Percentiles rank a stretch among this genome's conserved stretches.
phyloP scores from a whole-genome alignment of 2,113 vertebrate species.

The Arizona elegans region DNA sequence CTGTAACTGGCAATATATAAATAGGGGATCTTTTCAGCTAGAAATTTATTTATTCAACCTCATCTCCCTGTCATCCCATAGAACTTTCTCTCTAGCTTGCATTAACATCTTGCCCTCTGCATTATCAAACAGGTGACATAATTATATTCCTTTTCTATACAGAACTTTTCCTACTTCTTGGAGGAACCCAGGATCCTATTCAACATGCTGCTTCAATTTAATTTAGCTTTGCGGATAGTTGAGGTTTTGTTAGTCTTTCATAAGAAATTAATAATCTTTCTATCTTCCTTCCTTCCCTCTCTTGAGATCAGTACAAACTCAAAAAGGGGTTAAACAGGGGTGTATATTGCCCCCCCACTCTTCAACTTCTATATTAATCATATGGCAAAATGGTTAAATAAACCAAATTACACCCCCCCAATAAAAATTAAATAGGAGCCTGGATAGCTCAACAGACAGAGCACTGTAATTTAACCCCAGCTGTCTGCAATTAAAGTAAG shows the following conservation, averaged over 20 bases:
- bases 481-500: too few relatives aligned
- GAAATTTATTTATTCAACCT: neutral
- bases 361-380: too few relatives aligned
- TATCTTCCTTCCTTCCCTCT: neutral
- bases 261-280: neutral
- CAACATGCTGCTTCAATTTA: neutral
- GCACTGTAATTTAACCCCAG: too few relatives aligned
- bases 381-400: too few relatives aligned
- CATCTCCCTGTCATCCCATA: neutral
- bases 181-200: neutral
- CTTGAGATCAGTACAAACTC: neutral
- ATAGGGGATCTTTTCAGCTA: neutral
- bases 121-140: neutral
- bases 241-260: neutral
- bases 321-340: neutral
- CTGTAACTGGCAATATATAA: neutral
- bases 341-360: neutral
- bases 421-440: too few relatives aligned
- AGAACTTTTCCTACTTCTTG: neutral
- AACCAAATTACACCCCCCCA: too few relatives aligned
- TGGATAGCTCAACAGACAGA: too few relatives aligned
- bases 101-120: neutral
- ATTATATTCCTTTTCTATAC: neutral
- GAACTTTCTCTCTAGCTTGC: neutral
- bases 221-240: neutral